Conservation (phyloP, 2,797 vertebrate species). For the Buphagus erythrorhynchus region DNA sequence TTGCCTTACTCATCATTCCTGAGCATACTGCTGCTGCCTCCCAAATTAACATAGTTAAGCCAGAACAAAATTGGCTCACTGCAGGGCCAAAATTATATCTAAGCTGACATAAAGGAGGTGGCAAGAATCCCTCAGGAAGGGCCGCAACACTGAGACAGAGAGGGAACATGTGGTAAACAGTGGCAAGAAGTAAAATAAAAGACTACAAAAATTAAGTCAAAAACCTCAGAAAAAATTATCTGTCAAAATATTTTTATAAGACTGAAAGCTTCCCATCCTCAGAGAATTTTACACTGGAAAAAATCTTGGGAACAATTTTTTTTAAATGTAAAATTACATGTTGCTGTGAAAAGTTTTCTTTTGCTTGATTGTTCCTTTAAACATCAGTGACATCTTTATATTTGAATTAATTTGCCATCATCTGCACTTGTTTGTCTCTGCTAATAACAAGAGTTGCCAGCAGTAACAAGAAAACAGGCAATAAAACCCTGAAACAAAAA, state of each 20-base stretch:
- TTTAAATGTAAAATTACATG: neutral
- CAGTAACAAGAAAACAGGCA: neutral
- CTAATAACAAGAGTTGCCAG: neutral
- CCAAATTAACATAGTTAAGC: neutral
- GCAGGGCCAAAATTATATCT: neutral
- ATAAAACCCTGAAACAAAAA: neutral
- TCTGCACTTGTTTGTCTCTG: neutral
- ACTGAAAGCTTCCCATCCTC: neutral
- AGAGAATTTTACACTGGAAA: neutral
- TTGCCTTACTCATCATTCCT: neutral
- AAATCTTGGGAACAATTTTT: neutral
- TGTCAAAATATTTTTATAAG: neutral
- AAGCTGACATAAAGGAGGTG: neutral
- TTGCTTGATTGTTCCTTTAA: neutral
- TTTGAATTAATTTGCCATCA: neutral
- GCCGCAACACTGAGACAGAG: fast-evolving
- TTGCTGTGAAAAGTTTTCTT: neutral
- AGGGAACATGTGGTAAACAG: neutral
- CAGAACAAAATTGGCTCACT: neutral
- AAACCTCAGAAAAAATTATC: neutral
- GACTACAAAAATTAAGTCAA: neutral
- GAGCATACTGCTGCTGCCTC: neutral
- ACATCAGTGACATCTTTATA: neutral
- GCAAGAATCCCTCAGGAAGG: neutral
- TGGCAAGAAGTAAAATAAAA: neutral